Evolutionary conservation across 2,888 invertebrate species (phyloP), one percentile per base, ranked within the genome.

Genomic region (Melipona bicolor): DNA sequence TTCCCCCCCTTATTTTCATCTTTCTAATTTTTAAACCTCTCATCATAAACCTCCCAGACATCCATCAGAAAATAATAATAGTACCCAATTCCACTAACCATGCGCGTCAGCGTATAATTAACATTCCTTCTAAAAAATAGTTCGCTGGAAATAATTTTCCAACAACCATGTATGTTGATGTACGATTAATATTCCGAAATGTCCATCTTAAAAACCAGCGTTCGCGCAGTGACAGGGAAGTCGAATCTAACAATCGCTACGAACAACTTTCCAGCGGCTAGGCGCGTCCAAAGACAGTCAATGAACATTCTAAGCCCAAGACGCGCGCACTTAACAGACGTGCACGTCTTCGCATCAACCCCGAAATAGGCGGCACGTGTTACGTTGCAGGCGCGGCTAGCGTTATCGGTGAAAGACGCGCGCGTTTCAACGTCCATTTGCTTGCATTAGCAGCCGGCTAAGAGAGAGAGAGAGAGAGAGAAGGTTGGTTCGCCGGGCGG

Each of bases 301-400:
- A 69, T 69, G 69, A 52, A 69, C 52, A 49, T 67, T 49, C 67
- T 43, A 19, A 11, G 43, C 43, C 9, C 11, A 9, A 36, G 1
- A 52, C 24, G 24, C 43, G 61, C n/a, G 17, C 19, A 52, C 43
- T 13, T 24, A 3, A 36, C 13, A 5, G 36, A 43, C 43, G 11
- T 9, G 43, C 13, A 15, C 49, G 19, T 19, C n/a, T n/a, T 5
- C 17, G 59, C 64, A 13, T 2, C 15, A 43, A 19, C 54, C 54
- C 65, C 65, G 65, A 75, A 75, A 75, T 75, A 75, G 65, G 74
- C 49, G 61, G 15, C 74, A 64, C 36, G 65, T 52, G 70, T 77
- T 77, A 62, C 62, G 43, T 77, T 70, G 15, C 52, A 77, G 70
- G 52, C 70, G 52, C 19, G 70, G 52, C n/a, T n/a, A n/a, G n/a